Conservation (phyloP, 2,888 invertebrate genomes). For the Diarsia dahlii region DNA sequence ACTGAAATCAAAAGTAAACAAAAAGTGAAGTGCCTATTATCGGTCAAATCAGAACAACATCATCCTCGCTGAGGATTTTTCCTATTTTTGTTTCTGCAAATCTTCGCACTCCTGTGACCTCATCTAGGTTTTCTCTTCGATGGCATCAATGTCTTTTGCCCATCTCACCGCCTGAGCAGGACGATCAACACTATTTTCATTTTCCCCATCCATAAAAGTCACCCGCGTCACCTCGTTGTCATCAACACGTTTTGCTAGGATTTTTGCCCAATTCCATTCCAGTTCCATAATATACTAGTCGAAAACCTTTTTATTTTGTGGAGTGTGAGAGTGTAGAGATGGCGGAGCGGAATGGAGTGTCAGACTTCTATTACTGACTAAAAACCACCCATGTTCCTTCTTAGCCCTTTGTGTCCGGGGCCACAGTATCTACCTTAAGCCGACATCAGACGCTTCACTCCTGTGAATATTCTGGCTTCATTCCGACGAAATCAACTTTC, state of each 20-base stretch:
- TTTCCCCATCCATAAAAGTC: neutral
- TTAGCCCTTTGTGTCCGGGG: too few species aligned
- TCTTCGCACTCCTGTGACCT: neutral
- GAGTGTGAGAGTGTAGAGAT: too few species aligned
- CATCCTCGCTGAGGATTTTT: too few species aligned
- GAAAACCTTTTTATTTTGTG: slow-evolving; percentile 1
- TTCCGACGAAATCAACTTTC: too few species aligned
- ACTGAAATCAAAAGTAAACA: too few species aligned
- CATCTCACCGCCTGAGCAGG: neutral
- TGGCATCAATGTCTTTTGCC: neutral
- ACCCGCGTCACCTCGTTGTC: neutral
- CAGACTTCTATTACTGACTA: too few species aligned
- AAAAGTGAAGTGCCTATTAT: too few species aligned
- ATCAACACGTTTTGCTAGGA: neutral
- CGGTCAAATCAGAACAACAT: too few species aligned
- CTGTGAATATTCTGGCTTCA: too few species aligned
- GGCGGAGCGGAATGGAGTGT: too few species aligned
- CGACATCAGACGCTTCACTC: neutral
- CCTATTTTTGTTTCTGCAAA: neutral
- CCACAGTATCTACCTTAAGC: neutral
- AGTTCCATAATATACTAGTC: neutral
- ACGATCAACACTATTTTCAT: neutral
- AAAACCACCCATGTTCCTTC: too few species aligned
- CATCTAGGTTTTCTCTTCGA: neutral
- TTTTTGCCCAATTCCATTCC: neutral